Conservation (phyloP, 2,113 vertebrate species). For the Pomatostomus ruficeps region DNA sequence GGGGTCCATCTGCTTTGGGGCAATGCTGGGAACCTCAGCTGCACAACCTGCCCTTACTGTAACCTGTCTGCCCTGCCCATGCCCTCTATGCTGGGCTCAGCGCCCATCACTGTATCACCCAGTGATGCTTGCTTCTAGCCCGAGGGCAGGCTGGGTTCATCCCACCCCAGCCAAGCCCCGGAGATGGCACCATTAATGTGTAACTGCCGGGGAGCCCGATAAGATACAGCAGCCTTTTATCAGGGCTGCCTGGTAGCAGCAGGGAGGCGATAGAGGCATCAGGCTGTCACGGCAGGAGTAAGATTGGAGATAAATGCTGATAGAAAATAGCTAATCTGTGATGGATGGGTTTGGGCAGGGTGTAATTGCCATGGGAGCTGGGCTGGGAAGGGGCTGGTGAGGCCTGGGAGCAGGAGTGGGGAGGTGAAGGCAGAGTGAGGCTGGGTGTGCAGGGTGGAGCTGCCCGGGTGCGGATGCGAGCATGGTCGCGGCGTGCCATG, state of each 20-base stretch:
- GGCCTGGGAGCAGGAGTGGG: neutral
- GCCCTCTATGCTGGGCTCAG: neutral
- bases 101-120: fast-evolving
- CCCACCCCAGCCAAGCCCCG: fast-evolving
- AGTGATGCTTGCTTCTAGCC: neutral
- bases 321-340: slow-evolving; percentile 52
- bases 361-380: neutral
- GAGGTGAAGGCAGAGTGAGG: neutral
- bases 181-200: slow-evolving; percentile 41
- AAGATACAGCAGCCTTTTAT: slow-evolving; percentile 37
- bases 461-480: fast-evolving
- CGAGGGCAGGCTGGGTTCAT: neutral
- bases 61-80: neutral
- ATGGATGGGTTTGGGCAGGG: slow-evolving; percentile 25
- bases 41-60: neutral
- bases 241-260: slow-evolving; percentile 27
- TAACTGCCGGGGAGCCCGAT: neutral
- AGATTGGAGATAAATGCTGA: slow-evolving; percentile 30
- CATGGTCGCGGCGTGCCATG: fast-evolving
- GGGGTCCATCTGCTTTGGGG: neutral
- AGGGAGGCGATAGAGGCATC: slow-evolving; percentile 10
- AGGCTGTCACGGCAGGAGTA: neutral
- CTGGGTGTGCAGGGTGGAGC: fast-evolving
- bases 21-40: neutral
- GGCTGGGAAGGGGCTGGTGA: neutral